phyloP scores from a whole-genome alignment of 2,113 vertebrate genomes.

The Brachyistius frenatus region DNA sequence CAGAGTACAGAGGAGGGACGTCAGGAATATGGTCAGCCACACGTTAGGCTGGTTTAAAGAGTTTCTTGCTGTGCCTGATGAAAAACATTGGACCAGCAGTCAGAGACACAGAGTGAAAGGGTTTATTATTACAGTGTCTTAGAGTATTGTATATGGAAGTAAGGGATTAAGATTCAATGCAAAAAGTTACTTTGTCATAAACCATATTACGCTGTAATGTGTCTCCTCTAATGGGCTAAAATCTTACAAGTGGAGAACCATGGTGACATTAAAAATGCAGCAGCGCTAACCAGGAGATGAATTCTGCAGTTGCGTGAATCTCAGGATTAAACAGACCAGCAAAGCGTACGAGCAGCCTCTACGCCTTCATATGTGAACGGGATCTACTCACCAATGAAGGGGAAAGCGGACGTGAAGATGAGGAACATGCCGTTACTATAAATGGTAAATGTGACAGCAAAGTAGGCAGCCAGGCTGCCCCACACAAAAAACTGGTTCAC shows the following conservation, averaged over 20 bases:
- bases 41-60: slow-evolving; percentile 89
- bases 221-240: too few relatives aligned
- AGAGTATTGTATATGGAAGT: neutral
- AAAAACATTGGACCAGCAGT: neutral
- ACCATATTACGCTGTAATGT: too few relatives aligned
- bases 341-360: neutral
- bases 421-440: slow-evolving; percentile 93
- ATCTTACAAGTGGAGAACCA: too few relatives aligned
- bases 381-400: slow-evolving; percentile 85
- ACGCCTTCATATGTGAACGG: neutral
- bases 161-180: neutral
- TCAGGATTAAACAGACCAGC: neutral
- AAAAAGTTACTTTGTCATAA: too few relatives aligned
- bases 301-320: too few relatives aligned
- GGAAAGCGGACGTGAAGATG: slow-evolving; percentile 89
- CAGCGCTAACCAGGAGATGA: too few relatives aligned
- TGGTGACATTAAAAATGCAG: too few relatives aligned
- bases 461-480: slow-evolving; percentile 95
- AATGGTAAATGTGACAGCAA: slow-evolving; percentile 92
- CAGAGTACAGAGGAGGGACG: slow-evolving; percentile 87
- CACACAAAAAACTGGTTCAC: slow-evolving; percentile 95
- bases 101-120: neutral
- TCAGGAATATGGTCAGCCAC: slow-evolving; percentile 92
- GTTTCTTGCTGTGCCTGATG: slow-evolving; percentile 91
- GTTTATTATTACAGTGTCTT: neutral